Percentiles rank a stretch among this genome's conserved stretches.
Evolutionary conservation across 2,113 vertebrate species (phyloP).

Genomic region (Hirundichthys speculiger): DNA sequence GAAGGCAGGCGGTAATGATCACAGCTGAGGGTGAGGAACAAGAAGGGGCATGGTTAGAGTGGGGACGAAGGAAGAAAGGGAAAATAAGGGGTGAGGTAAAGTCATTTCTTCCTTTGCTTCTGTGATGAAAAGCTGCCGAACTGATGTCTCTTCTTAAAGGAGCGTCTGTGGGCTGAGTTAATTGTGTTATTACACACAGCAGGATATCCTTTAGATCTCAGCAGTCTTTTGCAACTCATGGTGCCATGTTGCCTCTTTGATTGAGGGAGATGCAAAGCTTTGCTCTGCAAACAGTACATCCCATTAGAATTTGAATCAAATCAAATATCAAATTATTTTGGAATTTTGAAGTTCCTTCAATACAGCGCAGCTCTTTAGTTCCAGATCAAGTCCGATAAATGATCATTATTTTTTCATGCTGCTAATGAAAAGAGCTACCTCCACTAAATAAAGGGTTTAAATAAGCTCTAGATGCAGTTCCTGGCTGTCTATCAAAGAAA

Average conservation of each 20-base stretch:
- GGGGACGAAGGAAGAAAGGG: slow-evolving; percentile 6
- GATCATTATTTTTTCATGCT: background rate
- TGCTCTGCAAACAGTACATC: background rate
- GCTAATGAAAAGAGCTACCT: background rate
- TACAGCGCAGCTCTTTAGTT: background rate
- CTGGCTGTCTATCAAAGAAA: slow-evolving; percentile 22
- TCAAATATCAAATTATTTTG: slow-evolving; percentile 4
- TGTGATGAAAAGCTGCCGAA: slow-evolving; percentile 42
- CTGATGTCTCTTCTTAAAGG: slow-evolving; percentile 44
- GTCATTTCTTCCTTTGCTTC: slow-evolving; percentile 28
- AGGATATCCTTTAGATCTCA: slow-evolving; percentile 52
- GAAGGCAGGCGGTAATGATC: slow-evolving; percentile 64
- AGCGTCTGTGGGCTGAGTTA: slow-evolving; percentile 44
- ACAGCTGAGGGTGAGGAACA: slow-evolving; percentile 26
- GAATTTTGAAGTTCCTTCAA: background rate
- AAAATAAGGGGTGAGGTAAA: slow-evolving; percentile 1
- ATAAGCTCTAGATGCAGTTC: background rate
- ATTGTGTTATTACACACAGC: slow-evolving; percentile 35
- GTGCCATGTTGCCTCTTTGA: slow-evolving; percentile 57
- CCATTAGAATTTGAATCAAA: slow-evolving; percentile 8
- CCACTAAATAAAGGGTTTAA: slow-evolving; percentile 2
- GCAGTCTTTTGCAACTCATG: slow-evolving; percentile 26
- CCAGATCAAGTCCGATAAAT: background rate
- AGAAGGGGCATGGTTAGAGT: slow-evolving; percentile 1
- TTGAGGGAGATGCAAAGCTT: slow-evolving; percentile 30